Evolutionary conservation across 2,888 invertebrate genomes (phyloP), one percentile per base, ranked within the genome.

Genomic region (Griposia aprilina): DNA sequence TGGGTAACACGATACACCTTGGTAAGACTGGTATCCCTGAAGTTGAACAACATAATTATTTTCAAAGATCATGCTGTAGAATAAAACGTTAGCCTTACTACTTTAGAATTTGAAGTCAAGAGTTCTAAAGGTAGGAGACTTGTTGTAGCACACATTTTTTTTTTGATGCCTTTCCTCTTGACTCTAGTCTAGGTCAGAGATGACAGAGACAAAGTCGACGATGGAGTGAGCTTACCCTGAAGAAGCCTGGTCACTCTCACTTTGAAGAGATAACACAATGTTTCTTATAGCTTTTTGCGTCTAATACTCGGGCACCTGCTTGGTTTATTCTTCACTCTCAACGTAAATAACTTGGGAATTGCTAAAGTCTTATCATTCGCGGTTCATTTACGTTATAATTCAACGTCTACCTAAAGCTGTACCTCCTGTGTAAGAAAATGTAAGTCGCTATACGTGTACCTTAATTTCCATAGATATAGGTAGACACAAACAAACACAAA

Each of bases 331-430:
- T 52, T 69, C 26, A 30, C 69, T 17, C 59, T 30, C 5, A 57
- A 69, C 48, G n/a, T 57, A 69, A 78, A 65, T 79, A 65, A 70
- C 52, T 65, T 13, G 15, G n/a, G 45, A 23, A 13, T 15, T n/a
- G n/a, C 20, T 23, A 30, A 26, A 10, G n/a, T 52, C 26, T 66
- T 79, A 80, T 79, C 80, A 55, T 66, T 80, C 50, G 66, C 79
- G 52, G 80, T 59, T 45, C 79, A 79, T 79, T 79, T 59, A 72
- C 72, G 30, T 71, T 72, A 41, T 69, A 65, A 41, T n/a, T 48
- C 36, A 55, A 15, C 10, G 26, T 36, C n/a, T 8, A 45, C 15
- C 7, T 62, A 8, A 15, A 77, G 20, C 17, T 48, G 7, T 50
- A 10, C 10, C 17, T 17, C 15, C 7, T 17, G 10, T 48, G 0